Evolutionary conservation across 2,797 vertebrate genomes (phyloP).

Genomic region (Enteromius fasciolatus): DNA sequence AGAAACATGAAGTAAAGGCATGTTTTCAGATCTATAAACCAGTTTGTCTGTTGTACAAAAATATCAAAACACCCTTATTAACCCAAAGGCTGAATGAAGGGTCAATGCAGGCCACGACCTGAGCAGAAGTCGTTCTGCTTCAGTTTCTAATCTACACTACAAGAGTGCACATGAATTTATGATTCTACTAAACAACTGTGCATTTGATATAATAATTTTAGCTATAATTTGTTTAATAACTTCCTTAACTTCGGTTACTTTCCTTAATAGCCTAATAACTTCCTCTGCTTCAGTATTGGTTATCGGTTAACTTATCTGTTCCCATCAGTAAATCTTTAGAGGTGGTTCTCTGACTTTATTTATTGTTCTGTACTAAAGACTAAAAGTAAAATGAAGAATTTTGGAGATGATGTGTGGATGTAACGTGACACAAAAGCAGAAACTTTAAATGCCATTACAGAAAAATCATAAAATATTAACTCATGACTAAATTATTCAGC

Average conservation of each 20-base stretch:
- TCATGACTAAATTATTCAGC: not conserved
- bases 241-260: too few relatives aligned
- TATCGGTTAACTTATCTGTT: too few relatives aligned
- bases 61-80: not conserved
- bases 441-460: not conserved
- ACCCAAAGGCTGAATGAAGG: not conserved
- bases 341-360: too few relatives aligned
- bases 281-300: too few relatives aligned
- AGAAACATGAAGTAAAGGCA: not conserved
- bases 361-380: too few relatives aligned
- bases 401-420: too few relatives aligned
- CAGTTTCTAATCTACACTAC: not conserved
- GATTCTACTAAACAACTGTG: constrained; percentile 1
- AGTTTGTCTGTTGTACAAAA: not conserved
- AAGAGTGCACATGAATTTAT: not conserved
- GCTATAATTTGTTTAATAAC: not conserved
- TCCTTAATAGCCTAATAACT: too few relatives aligned
- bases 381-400: too few relatives aligned
- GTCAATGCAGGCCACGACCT: not conserved
- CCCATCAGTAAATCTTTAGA: too few relatives aligned
- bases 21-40: not conserved
- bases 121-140: not conserved
- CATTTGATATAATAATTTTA: not conserved
- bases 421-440: not conserved
- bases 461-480: not conserved